Base-by-base conservation (phyloP, 2,113 vertebrate genomes). In the Dromiciops gliroides region DNA sequence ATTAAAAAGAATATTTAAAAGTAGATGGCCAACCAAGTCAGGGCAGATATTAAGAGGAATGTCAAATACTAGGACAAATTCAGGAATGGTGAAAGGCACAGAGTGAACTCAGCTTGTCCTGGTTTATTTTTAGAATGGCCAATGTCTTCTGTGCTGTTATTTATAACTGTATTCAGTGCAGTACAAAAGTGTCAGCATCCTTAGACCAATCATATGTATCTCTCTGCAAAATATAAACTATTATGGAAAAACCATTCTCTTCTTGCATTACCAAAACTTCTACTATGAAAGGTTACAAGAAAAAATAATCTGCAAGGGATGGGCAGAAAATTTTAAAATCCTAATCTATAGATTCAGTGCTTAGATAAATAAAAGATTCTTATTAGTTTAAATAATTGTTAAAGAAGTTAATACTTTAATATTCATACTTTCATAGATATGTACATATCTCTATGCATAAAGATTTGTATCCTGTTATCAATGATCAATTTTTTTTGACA, bases 391-490 rank as follows among this genome's bases (percentile, higher is more conserved):
- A 52, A 93, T 48, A 93, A 47, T 75, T 56, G 95, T 92, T 90
- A 51, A 53, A 96, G 51, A 50, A 90, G 48, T 93, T 90, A 51
- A 88, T 91, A 47, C 25, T 92, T 96, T 89, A 89, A 95, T 90
- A 37, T 83, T 0, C 48, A 95, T 22, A 37, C 10, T 75, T 75
- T n/a, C 31, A 75, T n/a, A 16, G 60, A n/a, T n/a, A 75, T 75
- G 12, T 75, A 14, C 14, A n/a, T 75, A n/a, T 75, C 12, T n/a
- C 31, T 16, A 31, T 75, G 56, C 49, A 83, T 92, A 90, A 51
- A 48, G 89, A 96, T 94, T 16, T 1, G 0, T 44, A 31, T 44
- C 50, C 48, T 83, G 31, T 92, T 60, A 49, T 31, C n/a, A 8
- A 56, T 16, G 50, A 51, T 52, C 48, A 50, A 60, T 2, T 0